Conservation (phyloP, 2,888 invertebrate genomes). For the Platycheirus albimanus region DNA sequence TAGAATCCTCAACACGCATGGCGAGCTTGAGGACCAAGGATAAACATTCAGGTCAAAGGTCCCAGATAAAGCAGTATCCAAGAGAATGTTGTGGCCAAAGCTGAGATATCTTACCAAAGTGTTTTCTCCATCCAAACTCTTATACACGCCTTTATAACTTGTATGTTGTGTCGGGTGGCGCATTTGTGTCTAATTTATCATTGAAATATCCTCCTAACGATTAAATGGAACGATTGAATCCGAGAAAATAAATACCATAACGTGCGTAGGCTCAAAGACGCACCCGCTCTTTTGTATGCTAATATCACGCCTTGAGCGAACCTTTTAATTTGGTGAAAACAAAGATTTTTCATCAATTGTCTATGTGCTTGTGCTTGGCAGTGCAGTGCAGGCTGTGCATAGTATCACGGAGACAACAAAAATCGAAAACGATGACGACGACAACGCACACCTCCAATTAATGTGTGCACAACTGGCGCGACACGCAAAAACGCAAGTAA, state of each 20-base stretch:
- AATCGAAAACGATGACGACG: not conserved
- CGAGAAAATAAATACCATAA: conserved; percentile 19
- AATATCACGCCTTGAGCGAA: conserved; percentile 22
- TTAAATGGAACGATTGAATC: not conserved
- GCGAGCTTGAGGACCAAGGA: too few relatives aligned
- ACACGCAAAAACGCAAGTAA: conserved; percentile 36
- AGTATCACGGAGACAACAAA: conserved; percentile 9
- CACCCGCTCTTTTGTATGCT: conserved; percentile 39
- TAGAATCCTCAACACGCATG: too few relatives aligned
- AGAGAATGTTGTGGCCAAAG: too few relatives aligned
- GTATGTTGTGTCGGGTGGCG: too few relatives aligned
- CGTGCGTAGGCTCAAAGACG: conserved; percentile 7
- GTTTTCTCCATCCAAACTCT: too few relatives aligned
- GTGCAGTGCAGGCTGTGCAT: not conserved
- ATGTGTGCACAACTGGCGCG: conserved; percentile 24
- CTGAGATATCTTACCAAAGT: too few relatives aligned
- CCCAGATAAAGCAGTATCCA: too few relatives aligned
- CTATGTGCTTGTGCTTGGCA: not conserved
- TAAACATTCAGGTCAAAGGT: too few relatives aligned
- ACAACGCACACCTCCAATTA: not conserved
- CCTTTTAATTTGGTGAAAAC: conserved; percentile 23
- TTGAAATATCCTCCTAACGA: too few relatives aligned
- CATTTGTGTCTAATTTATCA: too few relatives aligned
- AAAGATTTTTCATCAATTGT: conserved; percentile 10
- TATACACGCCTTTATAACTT: too few relatives aligned